Conservation (phyloP, 2,888 invertebrate species). For the Scelioninae gen. 1 region DNA sequence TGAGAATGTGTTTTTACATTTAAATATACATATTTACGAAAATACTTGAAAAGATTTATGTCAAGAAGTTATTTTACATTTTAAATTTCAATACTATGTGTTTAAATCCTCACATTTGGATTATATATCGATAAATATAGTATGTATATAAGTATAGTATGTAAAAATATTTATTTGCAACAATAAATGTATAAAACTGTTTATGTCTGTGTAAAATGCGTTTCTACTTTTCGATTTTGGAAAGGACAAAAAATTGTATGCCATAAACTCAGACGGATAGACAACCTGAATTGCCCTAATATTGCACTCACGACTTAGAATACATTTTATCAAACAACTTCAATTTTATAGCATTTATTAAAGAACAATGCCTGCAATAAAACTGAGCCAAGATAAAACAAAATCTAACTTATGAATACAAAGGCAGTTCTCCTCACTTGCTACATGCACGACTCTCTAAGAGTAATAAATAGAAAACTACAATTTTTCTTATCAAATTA, state of each 20-base stretch:
- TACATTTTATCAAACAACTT: slow-evolving; percentile 45
- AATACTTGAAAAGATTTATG: neutral
- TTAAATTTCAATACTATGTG: no score
- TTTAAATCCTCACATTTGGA: slow-evolving; percentile 28
- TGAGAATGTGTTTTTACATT: neutral
- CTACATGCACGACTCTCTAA: neutral
- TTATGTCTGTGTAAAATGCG: no score
- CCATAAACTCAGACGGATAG: slow-evolving; percentile 35
- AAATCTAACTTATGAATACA: slow-evolving; percentile 28
- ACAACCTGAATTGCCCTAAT: slow-evolving; percentile 24
- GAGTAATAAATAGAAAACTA: neutral
- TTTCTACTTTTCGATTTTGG: no score
- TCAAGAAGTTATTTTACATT: no score
- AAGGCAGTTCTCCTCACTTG: slow-evolving; percentile 3
- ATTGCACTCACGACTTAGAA: slow-evolving; percentile 38
- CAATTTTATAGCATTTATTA: slow-evolving; percentile 48
- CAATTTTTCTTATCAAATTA: slow-evolving; percentile 13
- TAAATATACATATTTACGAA: neutral
- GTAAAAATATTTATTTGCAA: no score
- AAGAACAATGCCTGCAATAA: slow-evolving; percentile 55
- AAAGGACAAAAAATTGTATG: slow-evolving; percentile 4
- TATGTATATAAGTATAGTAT: neutral
- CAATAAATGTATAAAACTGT: no score
- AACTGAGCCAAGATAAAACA: slow-evolving; percentile 32
- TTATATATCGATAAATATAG: neutral